Evolutionary conservation across 2,888 invertebrate genomes (phyloP).

Genomic region (Drosophila birchii): DNA sequence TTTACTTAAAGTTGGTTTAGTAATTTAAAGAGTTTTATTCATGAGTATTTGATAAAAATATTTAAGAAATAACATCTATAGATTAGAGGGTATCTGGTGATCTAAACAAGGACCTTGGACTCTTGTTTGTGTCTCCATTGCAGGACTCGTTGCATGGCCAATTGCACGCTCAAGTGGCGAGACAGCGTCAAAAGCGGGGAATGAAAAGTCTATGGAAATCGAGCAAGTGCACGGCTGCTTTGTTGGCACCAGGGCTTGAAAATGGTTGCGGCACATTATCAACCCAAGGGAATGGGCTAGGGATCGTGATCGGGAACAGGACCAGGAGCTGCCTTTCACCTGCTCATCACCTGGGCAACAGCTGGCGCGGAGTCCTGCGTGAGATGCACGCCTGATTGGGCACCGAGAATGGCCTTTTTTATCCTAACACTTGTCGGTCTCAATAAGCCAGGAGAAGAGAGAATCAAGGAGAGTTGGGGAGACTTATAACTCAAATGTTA

Average conservation of each 20-base stretch:
- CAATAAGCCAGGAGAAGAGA: not conserved
- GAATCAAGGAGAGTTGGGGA: not conserved
- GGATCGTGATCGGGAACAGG: not conserved
- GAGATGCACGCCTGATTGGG: conserved; percentile 38
- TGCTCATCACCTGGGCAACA: conserved; percentile 55
- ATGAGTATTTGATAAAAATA: too few relatives aligned
- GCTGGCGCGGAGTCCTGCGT: conserved; percentile 31
- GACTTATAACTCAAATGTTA: conserved; percentile 12
- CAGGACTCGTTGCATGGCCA: conserved; percentile 68
- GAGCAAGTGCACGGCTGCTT: conserved; percentile 33
- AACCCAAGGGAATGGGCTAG: conserved; percentile 33
- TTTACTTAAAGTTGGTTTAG: not conserved
- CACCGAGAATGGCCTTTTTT: conserved; percentile 26
- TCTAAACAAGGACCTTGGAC: too few relatives aligned
- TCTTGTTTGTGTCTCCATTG: conserved; percentile 36
- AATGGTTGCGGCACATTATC: conserved; percentile 49
- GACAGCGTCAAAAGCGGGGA: conserved; percentile 48
- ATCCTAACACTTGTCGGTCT: conserved; percentile 11
- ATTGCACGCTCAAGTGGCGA: conserved; percentile 70
- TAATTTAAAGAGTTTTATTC: too few relatives aligned
- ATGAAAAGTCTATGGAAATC: conserved; percentile 49
- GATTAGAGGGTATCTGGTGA: conserved; percentile 1
- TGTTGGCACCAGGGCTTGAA: conserved; percentile 26
- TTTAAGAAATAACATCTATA: too few relatives aligned
- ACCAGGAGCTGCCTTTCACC: conserved; percentile 22